phyloP scores from a whole-genome alignment of 2,888 invertebrate species.

The Volucella bombylans region DNA sequence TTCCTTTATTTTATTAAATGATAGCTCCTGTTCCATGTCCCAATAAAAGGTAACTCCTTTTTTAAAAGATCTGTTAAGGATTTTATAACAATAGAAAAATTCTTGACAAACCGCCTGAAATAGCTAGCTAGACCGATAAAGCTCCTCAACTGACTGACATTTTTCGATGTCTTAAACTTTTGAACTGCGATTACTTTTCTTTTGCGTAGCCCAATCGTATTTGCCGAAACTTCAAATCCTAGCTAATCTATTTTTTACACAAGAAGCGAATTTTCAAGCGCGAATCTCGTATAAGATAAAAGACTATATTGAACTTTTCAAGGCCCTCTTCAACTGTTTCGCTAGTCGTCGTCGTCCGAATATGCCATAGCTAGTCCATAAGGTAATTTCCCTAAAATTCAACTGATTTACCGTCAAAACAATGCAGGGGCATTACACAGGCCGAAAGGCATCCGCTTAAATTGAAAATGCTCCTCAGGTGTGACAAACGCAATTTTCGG shows the following conservation, averaged over 20 bases:
- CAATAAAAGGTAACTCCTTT: neutral
- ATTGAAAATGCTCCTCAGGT: no score
- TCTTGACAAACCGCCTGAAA: neutral
- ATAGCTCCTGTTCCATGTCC: neutral
- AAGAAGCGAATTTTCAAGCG: neutral
- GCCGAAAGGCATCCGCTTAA: no score
- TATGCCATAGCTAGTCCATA: constrained; percentile 15
- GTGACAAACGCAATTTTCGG: neutral
- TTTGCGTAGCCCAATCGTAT: no score
- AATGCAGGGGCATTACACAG: no score
- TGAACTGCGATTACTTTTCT: no score
- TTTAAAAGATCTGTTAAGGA: neutral
- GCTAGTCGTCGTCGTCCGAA: neutral
- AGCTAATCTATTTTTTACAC: no score
- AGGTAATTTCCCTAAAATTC: neutral
- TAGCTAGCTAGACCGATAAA: no score
- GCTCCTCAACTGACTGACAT: no score
- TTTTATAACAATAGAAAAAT: no score
- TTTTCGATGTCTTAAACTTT: no score
- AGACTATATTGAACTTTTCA: neutral
- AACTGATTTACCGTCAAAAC: no score
- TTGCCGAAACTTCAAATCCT: no score
- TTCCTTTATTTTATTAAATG: neutral
- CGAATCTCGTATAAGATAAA: neutral
- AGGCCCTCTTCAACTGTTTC: neutral